Evolutionary conservation across 2,888 invertebrate species (phyloP).

Genomic region (Melitaea athalia): DNA sequence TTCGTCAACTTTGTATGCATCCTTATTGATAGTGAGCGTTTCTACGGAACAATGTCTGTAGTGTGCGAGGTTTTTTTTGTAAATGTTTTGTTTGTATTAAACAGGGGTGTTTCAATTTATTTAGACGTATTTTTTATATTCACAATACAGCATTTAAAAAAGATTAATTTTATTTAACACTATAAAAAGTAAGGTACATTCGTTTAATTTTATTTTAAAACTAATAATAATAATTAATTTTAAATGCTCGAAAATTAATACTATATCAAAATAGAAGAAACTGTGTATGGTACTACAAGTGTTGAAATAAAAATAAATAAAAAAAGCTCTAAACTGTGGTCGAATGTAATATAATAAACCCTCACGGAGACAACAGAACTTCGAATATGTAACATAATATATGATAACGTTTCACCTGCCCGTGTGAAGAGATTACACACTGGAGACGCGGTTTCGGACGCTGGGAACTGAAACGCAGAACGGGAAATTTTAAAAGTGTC

Average conservation of each 20-base stretch:
- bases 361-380: conserved; percentile 3
- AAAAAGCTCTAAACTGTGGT: neutral
- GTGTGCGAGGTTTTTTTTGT: too few relatives aligned
- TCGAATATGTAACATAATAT: conserved; percentile 17
- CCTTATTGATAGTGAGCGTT: conserved; percentile 17
- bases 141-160: too few relatives aligned
- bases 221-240: neutral
- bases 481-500: neutral
- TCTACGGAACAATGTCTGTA: too few relatives aligned
- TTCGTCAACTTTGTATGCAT: conserved; percentile 29
- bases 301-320: neutral
- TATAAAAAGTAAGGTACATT: too few relatives aligned
- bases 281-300: too few relatives aligned
- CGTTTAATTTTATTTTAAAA: too few relatives aligned
- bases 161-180: too few relatives aligned
- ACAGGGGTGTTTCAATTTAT: too few relatives aligned
- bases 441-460: conserved; percentile 25
- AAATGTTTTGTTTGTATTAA: neutral
- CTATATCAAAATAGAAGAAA: neutral
- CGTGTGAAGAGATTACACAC: conserved; percentile 18
- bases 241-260: neutral
- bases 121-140: too few relatives aligned
- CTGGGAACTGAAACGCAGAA: conserved; percentile 19
- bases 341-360: conserved; percentile 11
- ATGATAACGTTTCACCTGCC: conserved; percentile 18